Evolutionary conservation across 2,113 vertebrate species (phyloP), one percentile per base, ranked within the genome.

Genomic region (Spea multiplicata): DNA sequence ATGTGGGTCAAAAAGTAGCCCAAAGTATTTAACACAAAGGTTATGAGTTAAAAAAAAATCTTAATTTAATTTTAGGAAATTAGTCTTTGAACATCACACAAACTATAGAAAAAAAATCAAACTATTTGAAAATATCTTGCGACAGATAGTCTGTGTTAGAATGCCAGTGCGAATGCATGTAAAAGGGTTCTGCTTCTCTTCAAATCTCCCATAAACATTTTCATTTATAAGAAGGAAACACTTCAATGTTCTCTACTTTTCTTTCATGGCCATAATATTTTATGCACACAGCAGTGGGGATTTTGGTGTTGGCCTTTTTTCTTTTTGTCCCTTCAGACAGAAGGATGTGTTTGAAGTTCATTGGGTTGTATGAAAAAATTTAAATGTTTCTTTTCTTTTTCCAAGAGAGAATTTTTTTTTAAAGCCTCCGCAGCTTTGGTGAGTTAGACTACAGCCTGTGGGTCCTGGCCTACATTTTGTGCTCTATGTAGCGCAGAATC

Each of bases 401-500:
- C 30, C 76, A 6, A 52, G 45, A 49, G 73, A 82, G 78, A 82
- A 52, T 71, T 52, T 84, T 52, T 84, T 3, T 61, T 67, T 80
- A 73, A 81, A 81, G 48, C 75, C 80, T 83, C 4, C 81, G 74
- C 30, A 83, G 68, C 69, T 46, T 74, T 53, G 77, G 59, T 12
- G 10, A 48, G 44, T 70, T 74, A 80, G 74, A 57, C 77, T 76
- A 0, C 81, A 83, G 75, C 75, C 78, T 84, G 49, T 85, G 76
- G 71, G 66, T 81, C 75, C 69, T 88, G 72, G 79, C 68, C 82
- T 86, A 79, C 69, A 78, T 89, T 87, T 84, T 73, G 83, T 72
- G 86, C 66, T 83, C 57, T 66, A 3, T n/a, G 64, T 65, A 82
- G 48, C 82, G 81, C 80, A 84, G 83, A 87, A 82, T 83, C 47